These are phyloP conservation scores for Grammomys dolichurus DNA, from an alignment of 2,113 vertebrate species.

Conservation along the genomic window DNA sequence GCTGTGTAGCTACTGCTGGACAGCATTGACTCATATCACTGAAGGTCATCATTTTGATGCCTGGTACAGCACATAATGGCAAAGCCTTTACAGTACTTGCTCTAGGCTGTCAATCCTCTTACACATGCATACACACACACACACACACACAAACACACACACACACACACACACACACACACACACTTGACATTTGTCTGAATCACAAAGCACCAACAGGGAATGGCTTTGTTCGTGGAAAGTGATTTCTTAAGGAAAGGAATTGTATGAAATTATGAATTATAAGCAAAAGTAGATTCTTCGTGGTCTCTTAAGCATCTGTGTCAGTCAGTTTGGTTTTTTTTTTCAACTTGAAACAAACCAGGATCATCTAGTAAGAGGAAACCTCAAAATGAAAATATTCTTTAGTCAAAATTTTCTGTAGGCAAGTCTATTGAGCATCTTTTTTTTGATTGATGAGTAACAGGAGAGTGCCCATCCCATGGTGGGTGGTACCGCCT, in stretches of 20 bases:
- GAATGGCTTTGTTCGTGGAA: background rate
- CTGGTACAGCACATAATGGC: background rate
- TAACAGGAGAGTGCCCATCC: background rate
- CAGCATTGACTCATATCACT: background rate
- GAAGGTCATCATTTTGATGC: background rate
- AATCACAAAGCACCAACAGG: background rate
- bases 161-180: background rate
- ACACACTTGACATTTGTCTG: too few species aligned
- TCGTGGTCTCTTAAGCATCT: background rate
- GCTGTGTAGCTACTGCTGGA: background rate
- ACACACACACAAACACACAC: background rate
- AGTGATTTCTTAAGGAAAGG: background rate
- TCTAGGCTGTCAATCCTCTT: background rate
- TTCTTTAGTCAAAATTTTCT: background rate
- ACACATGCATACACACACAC: background rate
- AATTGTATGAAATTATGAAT: background rate
- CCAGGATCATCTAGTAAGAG: background rate
- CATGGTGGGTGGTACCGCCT: too few species aligned
- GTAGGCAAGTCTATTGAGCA: background rate
- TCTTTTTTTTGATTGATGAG: background rate
- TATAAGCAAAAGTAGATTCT: background rate
- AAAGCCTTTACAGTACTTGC: background rate
- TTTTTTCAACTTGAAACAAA: background rate
- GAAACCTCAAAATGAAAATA: background rate
- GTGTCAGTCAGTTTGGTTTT: too few species aligned